Conservation (phyloP, 2,113 vertebrate genomes). For the Orientallactaga bullata region DNA sequence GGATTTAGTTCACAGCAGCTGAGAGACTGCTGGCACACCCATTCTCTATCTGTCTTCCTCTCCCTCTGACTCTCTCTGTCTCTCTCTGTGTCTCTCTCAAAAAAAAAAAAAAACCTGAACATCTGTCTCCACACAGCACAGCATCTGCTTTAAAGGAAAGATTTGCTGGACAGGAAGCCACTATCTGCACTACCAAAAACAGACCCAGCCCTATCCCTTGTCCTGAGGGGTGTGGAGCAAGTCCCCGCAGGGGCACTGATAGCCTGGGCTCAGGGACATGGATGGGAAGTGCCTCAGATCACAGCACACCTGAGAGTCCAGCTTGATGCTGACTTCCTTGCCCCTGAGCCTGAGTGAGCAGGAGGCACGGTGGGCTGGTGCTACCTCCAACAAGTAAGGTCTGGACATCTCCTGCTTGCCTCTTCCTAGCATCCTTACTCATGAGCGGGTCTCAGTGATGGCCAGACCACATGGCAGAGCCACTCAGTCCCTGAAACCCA, state of each 20-base stretch:
- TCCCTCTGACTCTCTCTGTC: too few species aligned
- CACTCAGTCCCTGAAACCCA: not conserved
- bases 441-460: not conserved
- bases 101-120: not conserved
- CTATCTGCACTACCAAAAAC: not conserved
- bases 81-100: too few species aligned
- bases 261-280: accelerated
- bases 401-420: not conserved
- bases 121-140: not conserved
- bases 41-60: too few species aligned
- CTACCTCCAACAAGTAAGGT: not conserved
- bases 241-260: accelerated
- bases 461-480: too few species aligned
- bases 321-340: not conserved
- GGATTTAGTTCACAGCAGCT: too few species aligned
- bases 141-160: not conserved
- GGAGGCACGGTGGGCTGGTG: not conserved
- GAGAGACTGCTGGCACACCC: too few species aligned
- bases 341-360: not conserved
- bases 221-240: not conserved
- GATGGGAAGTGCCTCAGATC: not conserved
- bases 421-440: not conserved
- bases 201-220: not conserved
- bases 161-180: not conserved
- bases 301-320: not conserved